Conservation (phyloP, 2,113 vertebrate genomes). For the Astatoreochromis straeleni region DNA sequence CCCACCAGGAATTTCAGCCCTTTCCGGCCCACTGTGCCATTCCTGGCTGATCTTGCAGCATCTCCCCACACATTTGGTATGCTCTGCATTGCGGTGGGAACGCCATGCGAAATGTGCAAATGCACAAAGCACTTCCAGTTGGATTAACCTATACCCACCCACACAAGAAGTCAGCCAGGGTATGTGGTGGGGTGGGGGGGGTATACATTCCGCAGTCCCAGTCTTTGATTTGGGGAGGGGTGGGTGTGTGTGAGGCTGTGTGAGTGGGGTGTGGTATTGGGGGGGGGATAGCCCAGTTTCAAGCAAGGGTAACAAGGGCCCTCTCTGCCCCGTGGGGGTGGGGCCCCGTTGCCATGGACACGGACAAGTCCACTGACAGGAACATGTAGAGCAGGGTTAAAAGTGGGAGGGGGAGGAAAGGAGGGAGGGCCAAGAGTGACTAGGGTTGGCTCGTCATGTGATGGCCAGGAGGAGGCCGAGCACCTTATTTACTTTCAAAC, state of each 20-base stretch:
- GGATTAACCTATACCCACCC: constrained; percentile 68
- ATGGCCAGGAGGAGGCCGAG: constrained; percentile 42
- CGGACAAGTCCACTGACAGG: constrained; percentile 67
- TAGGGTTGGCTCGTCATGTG: constrained; percentile 57
- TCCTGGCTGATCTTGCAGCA: constrained; percentile 39
- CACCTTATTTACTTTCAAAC: constrained; percentile 60
- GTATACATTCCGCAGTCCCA: constrained; percentile 60
- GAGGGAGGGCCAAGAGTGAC: constrained; percentile 28
- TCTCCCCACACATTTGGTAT: constrained; percentile 19
- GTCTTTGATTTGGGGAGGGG: constrained; percentile 52
- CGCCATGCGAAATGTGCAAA: constrained; percentile 60
- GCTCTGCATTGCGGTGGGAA: constrained; percentile 67
- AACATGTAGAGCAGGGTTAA: constrained; percentile 60
- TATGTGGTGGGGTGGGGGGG: constrained; percentile 23
- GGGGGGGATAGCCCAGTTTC: constrained; percentile 35
- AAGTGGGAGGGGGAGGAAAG: constrained; percentile 42
- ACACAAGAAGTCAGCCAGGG: constrained; percentile 44
- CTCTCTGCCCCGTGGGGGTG: constrained; percentile 66
- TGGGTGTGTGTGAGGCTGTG: neutral
- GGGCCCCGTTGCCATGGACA: constrained; percentile 72
- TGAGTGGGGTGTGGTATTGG: constrained; percentile 21
- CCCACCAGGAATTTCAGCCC: constrained; percentile 51
- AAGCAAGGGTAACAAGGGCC: constrained; percentile 67
- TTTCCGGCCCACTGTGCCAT: constrained; percentile 55
- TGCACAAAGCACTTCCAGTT: constrained; percentile 58